phyloP scores from a whole-genome alignment of 1,140 invertebrate species.

The Sycobia sp. region DNA sequence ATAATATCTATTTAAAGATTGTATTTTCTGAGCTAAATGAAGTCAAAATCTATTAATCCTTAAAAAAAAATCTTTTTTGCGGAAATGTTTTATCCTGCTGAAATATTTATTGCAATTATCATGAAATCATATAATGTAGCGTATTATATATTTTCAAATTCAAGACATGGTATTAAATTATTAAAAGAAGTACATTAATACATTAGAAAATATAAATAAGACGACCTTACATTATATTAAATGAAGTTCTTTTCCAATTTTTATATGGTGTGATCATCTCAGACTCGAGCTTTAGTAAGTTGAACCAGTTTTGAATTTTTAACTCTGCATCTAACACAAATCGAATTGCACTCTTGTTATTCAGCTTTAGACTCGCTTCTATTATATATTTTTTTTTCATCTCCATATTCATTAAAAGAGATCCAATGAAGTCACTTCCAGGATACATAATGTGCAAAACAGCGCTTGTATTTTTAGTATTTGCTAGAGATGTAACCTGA shows the following conservation, averaged over 20 bases:
- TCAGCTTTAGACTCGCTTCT: constrained; percentile 64
- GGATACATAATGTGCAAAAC: constrained; percentile 73
- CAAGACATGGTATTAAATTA: too few species aligned
- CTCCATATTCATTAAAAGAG: constrained; percentile 58
- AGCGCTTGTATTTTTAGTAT: constrained; percentile 67
- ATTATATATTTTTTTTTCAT: constrained; percentile 58
- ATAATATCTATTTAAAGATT: too few species aligned
- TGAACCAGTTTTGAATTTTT: constrained; percentile 55
- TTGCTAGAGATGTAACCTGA: constrained; percentile 49
- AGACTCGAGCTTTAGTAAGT: constrained; percentile 55
- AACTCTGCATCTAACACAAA: constrained; percentile 62
- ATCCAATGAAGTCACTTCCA: constrained; percentile 70
- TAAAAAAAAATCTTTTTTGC: too few species aligned
- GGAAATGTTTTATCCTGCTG: too few species aligned
- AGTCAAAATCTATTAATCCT: too few species aligned
- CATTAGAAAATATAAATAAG: constrained; percentile 10
- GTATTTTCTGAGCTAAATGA: too few species aligned
- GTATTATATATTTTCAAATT: too few species aligned
- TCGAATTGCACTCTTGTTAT: constrained; percentile 60
- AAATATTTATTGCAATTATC: too few species aligned
- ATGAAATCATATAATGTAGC: too few species aligned
- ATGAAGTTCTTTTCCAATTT: constrained; percentile 72
- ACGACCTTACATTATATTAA: constrained; percentile 68
- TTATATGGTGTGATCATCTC: constrained; percentile 73
- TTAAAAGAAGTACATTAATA: too few species aligned